Base-by-base conservation (phyloP, 2,113 vertebrate species). In the Strix uralensis region DNA sequence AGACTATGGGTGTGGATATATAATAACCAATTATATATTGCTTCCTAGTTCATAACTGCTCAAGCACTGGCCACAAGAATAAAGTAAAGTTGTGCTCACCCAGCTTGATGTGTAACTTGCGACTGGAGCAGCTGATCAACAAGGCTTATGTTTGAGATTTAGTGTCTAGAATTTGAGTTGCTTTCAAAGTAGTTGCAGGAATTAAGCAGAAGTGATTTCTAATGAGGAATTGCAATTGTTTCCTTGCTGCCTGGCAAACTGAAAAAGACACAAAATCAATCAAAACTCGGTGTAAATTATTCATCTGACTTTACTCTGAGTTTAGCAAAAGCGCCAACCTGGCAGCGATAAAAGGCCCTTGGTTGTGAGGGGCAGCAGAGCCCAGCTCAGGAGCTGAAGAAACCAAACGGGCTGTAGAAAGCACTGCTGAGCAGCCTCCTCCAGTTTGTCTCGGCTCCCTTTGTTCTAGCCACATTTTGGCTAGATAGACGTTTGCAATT, bases 261-360 rank as follows among this genome's bases (percentile, higher is more conserved):
- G 29, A 75, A 86, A 89, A 67, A 79, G 92, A 91, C 90, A 93
- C 32, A 88, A 96, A 96, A 95, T 96, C 92, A 85, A 86, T 94
- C 75, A 84, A 92, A 96, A 81, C 34, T 88, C 40, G 2, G 52
- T 47, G 61, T 85, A 87, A 79, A 91, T 92, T 81, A 82, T 94
- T 92, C 51, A 72, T 52, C 52, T 69, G 83, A 69, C 52, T 89
- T 87, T 4, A 47, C 20, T 36, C 4, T 61, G 44, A 73, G 49
- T 91, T 72, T 57, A 89, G 57, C 32, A 70, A 90, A 66, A 88
- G 59, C 7, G 11, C 21, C 72, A 75, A 36, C 0, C 4, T 38
- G 70, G 44, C 71, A 85, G 54, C 2, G 0, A 5, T 36, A 58
- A 55, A 86, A 92, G 12, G 29, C 55, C 34, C 34, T 87, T 80